These are phyloP conservation scores for Tetrapedia diversipes DNA, from an alignment of 2,888 invertebrate species.

Conservation along the genomic window DNA sequence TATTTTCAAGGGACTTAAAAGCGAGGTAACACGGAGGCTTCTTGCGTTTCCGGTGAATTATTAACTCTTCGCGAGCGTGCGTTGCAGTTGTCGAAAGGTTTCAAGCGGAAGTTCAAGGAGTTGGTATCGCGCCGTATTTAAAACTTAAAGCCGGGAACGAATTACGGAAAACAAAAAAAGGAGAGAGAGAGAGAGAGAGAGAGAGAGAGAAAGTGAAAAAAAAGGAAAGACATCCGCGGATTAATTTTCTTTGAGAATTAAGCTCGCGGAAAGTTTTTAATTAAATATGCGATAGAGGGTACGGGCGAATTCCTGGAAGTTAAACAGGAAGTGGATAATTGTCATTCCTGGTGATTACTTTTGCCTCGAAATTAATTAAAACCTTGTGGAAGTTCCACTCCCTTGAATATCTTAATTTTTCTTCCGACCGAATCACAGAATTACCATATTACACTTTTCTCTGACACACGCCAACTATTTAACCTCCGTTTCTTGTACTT, in stretches of 20 bases:
- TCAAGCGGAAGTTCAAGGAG: constrained; percentile 2
- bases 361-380: background rate
- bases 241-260: constrained; percentile 14
- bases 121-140: background rate
- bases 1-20: background rate
- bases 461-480: no score
- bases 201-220: no score
- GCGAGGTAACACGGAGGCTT: background rate
- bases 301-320: background rate
- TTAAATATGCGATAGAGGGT: background rate
- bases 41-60: constrained; percentile 11
- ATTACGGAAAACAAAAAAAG: no score
- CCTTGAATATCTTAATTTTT: no score
- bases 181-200: no score
- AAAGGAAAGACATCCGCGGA: background rate
- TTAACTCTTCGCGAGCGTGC: background rate
- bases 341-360: background rate
- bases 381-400: no score
- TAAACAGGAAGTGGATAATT: background rate
- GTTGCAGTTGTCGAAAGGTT: background rate
- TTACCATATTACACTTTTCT: no score
- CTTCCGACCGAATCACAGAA: no score
- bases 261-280: constrained; percentile 4
- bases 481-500: no score
- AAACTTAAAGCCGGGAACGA: background rate